Percentiles rank a stretch among this genome's conserved stretches.
These are phyloP conservation scores for Argentina silus DNA, from an alignment of 2,797 vertebrate genomes.

Conservation along the genomic window DNA sequence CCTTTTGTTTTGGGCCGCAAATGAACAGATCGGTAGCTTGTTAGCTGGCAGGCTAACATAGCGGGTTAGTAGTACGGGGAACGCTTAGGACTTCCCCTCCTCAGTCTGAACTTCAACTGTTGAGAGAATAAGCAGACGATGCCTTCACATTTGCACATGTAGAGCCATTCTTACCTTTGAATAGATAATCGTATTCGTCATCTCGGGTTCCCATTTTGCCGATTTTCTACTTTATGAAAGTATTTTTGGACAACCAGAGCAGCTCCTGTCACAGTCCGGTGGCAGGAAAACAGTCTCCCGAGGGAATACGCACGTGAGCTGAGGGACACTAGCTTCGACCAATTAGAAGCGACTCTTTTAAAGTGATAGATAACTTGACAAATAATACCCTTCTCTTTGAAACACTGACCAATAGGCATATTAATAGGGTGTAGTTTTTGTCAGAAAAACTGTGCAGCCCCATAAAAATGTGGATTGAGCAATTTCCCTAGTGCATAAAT, in stretches of 20 bases:
- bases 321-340: conserved; percentile 35
- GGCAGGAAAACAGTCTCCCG: conserved; percentile 45
- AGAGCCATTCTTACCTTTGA: conserved; percentile 67
- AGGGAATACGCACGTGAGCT: conserved; percentile 52
- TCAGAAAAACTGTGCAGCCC: background rate
- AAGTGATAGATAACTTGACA: conserved; percentile 20
- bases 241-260: conserved; percentile 43
- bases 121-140: background rate
- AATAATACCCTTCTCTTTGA: conserved; percentile 27
- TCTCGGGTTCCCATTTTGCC: conserved; percentile 72
- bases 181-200: conserved; percentile 79
- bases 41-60: conserved; percentile 32
- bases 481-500: background rate
- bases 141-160: background rate
- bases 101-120: conserved; percentile 10
- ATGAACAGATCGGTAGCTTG: background rate
- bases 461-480: background rate
- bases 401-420: conserved; percentile 26
- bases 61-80: too few relatives aligned
- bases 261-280: conserved; percentile 7
- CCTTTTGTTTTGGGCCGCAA: background rate
- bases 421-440: too few relatives aligned
- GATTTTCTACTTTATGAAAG: conserved; percentile 35
- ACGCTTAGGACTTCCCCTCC: conserved; percentile 51
- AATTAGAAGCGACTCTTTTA: conserved; percentile 40